Evolutionary conservation across 2,888 invertebrate species (phyloP), one percentile per base, ranked within the genome.

Genomic region (Tiphia femorata): DNA sequence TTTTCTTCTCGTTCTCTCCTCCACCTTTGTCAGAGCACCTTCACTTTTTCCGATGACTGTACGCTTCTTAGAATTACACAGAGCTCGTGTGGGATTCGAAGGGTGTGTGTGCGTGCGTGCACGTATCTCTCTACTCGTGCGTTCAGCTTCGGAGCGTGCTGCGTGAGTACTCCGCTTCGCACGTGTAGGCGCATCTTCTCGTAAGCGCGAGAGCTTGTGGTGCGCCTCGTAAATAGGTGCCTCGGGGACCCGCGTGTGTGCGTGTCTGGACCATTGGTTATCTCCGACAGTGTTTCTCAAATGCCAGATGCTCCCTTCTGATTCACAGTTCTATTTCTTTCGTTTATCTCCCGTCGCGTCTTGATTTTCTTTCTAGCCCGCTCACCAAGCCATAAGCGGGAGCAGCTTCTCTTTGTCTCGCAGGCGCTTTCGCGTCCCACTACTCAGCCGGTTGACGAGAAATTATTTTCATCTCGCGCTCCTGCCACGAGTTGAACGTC

Each of bases 21-120:
- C 23, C 42, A 12, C 2, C 23, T 8, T n/a, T 16, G 12, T 35
- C 42, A 21, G 2, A 1, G 52, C 55, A 58, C 62, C 64, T 56
- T 67, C 63, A 72, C 75, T 77, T 76, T 73, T 76, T 67, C 58
- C 68, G 44, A 58, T 60, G 79, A 78, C 77, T 81, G 81, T 81
- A 81, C 79, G 58, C 67, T 80, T 81, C 81, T 80, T 52, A 73
- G 80, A 81, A 80, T 70, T 70, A 70, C 71, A 69, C 68, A 68
- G 70, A 74, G 72, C 74, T 70, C 65, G 52, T 59, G 65, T 65
- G 59, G 65, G 70, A 56, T 29, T 16, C 37, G n/a, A n/a, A n/a
- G n/a, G n/a, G n/a, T n/a, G 14, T 27, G 25, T 27, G 49, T 27
- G 10, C 17, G 43, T 29, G 33, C 20, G 29, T 19, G 21, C 20